Conservation (phyloP, 2,113 vertebrate species). For the Ptyas mucosa region DNA sequence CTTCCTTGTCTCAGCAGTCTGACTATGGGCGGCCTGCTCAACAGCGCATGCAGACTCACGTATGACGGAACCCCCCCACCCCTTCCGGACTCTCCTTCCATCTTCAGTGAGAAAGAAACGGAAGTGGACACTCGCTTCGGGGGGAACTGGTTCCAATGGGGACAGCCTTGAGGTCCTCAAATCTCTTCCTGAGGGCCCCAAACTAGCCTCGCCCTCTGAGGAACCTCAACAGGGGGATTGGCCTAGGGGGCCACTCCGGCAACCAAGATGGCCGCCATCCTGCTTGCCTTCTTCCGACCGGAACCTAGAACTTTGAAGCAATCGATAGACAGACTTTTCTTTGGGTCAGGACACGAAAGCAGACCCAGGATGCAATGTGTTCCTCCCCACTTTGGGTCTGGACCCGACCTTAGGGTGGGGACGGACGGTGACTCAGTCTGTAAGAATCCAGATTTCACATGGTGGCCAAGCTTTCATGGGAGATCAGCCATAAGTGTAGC, state of each 20-base stretch:
- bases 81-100: background rate
- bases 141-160: background rate
- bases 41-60: constrained; percentile 88
- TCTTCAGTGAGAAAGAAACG: background rate
- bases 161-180: background rate
- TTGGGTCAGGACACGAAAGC: background rate
- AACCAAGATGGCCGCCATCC: background rate
- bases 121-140: background rate
- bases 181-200: no score
- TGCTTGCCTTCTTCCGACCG: background rate
- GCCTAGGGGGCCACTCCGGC: background rate
- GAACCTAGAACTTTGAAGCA: background rate
- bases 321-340: background rate
- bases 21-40: constrained; percentile 80
- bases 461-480: background rate
- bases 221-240: background rate
- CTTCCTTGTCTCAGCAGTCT: constrained; percentile 79
- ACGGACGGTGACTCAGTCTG: background rate
- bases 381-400: background rate
- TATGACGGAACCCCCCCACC: constrained; percentile 67
- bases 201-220: background rate
- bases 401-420: background rate
- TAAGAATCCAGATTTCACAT: background rate
- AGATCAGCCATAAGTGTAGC: background rate
- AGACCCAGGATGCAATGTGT: no score